A percentile compares a stretch with the other conserved stretches of the same genome.
These are phyloP conservation scores for Trididemnum clinides DNA, from an alignment of 23 tunicate species.

Conservation along the genomic window DNA sequence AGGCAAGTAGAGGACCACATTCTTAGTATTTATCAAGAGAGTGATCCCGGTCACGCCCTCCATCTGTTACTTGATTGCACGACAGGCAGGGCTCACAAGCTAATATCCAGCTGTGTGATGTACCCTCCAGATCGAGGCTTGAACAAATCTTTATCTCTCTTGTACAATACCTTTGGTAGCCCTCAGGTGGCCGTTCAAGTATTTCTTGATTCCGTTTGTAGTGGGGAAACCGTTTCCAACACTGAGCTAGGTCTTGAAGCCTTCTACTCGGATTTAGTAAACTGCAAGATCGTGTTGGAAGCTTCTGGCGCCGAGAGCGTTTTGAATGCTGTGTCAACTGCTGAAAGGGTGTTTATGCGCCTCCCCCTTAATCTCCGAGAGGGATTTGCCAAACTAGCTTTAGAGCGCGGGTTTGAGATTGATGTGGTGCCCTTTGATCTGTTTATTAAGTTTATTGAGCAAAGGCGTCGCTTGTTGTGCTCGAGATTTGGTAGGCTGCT, in stretches of 20 bases:
- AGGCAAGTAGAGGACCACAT: constrained; percentile 19
- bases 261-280: constrained; percentile 4
- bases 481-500: constrained; percentile 11
- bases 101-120: not conserved
- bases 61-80: not conserved
- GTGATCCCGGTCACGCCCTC: constrained; percentile 13
- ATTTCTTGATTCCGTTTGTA: not conserved
- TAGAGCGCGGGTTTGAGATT: not conserved
- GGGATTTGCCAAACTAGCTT: not conserved
- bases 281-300: constrained; percentile 9
- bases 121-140: not conserved
- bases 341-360: too few relatives aligned
- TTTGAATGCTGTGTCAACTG: not conserved
- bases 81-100: constrained; percentile 12
- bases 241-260: constrained; percentile 8
- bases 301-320: not conserved
- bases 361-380: not conserved
- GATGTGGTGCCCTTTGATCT: constrained; percentile 19
- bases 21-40: not conserved
- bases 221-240: not conserved
- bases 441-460: constrained; percentile 6
- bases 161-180: not conserved
- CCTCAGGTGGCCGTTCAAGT: constrained; percentile 4
- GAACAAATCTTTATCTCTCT: not conserved
- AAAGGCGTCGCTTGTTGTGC: not conserved